phyloP scores from a whole-genome alignment of 2,888 invertebrate species.

The Ophonus ardosiacus region DNA sequence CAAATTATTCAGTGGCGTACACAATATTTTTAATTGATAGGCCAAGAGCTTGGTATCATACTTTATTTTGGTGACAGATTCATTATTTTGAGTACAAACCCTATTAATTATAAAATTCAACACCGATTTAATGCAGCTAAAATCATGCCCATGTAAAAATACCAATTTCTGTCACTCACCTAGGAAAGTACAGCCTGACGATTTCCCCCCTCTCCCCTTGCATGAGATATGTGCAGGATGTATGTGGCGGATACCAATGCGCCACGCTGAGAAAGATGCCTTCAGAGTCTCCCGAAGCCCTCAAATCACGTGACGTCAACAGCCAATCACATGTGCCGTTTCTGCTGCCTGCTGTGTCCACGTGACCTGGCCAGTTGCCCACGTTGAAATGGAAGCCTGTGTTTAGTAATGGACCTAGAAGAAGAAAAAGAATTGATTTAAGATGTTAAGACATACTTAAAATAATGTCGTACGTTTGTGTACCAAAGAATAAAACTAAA shows the following conservation, averaged over 20 bases:
- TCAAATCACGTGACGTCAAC: constrained; percentile 88
- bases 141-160: too few relatives aligned
- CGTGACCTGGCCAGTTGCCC: constrained; percentile 95
- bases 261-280: constrained; percentile 94
- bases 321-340: constrained; percentile 94
- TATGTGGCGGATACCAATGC: constrained; percentile 96
- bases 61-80: too few relatives aligned
- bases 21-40: too few relatives aligned
- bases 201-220: constrained; percentile 92
- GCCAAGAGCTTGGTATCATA: too few relatives aligned
- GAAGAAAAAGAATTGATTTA: not conserved
- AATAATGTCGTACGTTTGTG: too few relatives aligned
- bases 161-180: constrained; percentile 79
- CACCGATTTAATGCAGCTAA: too few relatives aligned
- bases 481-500: too few relatives aligned
- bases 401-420: constrained; percentile 87
- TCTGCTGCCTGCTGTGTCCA: constrained; percentile 91
- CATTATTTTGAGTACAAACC: too few relatives aligned
- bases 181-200: constrained; percentile 92
- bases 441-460: too few relatives aligned
- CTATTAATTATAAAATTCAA: too few relatives aligned
- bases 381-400: constrained; percentile 97
- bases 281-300: constrained; percentile 88
- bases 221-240: constrained; percentile 93
- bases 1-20: too few relatives aligned